Evolutionary conservation across 1,140 invertebrate species (phyloP), one percentile per base, ranked within the genome.

Genomic region (Mylabris phalerata): DNA sequence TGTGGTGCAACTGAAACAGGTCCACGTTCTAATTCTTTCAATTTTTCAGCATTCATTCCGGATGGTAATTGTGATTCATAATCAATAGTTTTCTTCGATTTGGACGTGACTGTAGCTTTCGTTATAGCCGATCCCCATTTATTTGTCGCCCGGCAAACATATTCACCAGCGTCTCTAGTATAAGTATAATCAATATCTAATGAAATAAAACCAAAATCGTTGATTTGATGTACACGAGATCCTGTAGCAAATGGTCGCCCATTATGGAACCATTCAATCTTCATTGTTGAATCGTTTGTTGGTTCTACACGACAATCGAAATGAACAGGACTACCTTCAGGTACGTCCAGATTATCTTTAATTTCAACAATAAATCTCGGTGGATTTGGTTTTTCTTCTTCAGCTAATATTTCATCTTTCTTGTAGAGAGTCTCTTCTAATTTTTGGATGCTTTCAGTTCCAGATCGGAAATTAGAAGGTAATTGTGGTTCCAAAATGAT

Each of bases 231-330:
- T 3, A 96, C 90, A 59, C 94, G 79, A 9, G 90, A 93, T 10
- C 92, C 90, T 25, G 89, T 93, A 0, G 86, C 88, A 67, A 96
- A 88, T 27, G 92, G 90, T 65, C 85, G 82, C 11, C 93, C 93
- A 75, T 96, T 94, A 63, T 90, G 86, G 83, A 89, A 95, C 93
- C 94, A 97, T 73, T 96, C 92, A 62, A 95, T 92, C 41, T 88
- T 81, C 88, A 94, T 92, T 1, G 86, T 84, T 6, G 90, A 79
- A 76, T 95, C 92, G 51, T 87, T 86, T 1, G 87, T 84, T 5
- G 92, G 92, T 71, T 94, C 91, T 0, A 95, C 89, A 42, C 90
- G 81, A 68, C 91, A 93, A 67, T 96, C 93, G 65, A 96, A 95
- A 74, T 96, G 92, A 67, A 89, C 88, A 2, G 91, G 82, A 58